Evolutionary conservation across 1,140 invertebrate genomes (phyloP).

Genomic region (Drosophila auraria): DNA sequence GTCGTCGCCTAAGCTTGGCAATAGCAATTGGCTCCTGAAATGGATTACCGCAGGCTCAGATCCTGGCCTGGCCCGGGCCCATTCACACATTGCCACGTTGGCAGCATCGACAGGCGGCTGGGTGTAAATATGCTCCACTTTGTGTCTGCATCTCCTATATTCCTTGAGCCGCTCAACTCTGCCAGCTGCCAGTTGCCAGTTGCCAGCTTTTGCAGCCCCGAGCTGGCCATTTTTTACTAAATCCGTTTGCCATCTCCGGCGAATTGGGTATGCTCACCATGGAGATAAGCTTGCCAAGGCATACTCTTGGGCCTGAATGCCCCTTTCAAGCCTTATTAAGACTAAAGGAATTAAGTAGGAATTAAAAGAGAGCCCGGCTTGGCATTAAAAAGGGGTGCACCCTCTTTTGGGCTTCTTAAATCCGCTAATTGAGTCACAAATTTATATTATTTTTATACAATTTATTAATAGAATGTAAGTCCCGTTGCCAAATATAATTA

Average conservation of each 20-base stretch:
- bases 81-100: constrained; percentile 37
- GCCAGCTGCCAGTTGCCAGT: constrained; percentile 27
- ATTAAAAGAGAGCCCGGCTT: neutral
- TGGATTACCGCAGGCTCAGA: constrained; percentile 55
- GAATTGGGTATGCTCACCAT: constrained; percentile 32
- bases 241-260: constrained; percentile 9
- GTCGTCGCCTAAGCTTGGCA: constrained; percentile 59
- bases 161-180: constrained; percentile 27
- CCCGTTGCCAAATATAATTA: neutral
- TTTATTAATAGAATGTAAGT: neutral
- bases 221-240: constrained; percentile 30
- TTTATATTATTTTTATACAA: neutral
- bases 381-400: neutral
- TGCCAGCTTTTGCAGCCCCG: constrained; percentile 32
- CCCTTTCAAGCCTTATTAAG: neutral
- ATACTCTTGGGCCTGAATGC: neutral
- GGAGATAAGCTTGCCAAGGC: constrained; percentile 10
- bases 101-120: constrained; percentile 24
- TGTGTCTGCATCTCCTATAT: constrained; percentile 27
- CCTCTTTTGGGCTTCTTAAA: neutral
- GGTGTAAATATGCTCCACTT: constrained; percentile 51
- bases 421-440: neutral
- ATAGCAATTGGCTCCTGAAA: constrained; percentile 66
- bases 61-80: constrained; percentile 27
- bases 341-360: neutral